Evolutionary conservation across 2,888 invertebrate species (phyloP).

Genomic region (Clusia tigrina): DNA sequence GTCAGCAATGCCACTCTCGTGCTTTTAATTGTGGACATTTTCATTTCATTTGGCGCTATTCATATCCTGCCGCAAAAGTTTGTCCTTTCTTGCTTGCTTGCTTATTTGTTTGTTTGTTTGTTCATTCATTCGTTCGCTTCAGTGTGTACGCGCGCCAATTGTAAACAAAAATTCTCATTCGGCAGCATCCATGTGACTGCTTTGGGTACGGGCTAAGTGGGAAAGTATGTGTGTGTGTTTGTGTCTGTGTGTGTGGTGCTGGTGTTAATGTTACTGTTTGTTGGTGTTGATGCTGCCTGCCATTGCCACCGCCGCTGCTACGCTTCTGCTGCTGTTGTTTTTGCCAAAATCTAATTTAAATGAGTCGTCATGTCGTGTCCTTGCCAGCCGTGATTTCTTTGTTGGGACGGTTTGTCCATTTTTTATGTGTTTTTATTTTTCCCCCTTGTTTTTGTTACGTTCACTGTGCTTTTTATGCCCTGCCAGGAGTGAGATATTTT

Average conservation of each 20-base stretch:
- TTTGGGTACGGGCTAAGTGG: too few species aligned
- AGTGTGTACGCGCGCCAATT: too few species aligned
- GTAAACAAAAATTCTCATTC: constrained; percentile 5
- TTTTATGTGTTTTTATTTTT: neutral
- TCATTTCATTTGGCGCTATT: constrained; percentile 25
- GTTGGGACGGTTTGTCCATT: neutral
- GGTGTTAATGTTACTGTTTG: neutral
- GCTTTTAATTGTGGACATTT: constrained; percentile 32
- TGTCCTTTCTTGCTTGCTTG: neutral
- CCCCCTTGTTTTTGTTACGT: neutral
- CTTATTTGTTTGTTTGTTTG: neutral
- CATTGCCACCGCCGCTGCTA: neutral
- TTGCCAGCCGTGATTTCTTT: constrained; percentile 10
- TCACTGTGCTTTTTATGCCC: neutral
- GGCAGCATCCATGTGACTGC: too few species aligned
- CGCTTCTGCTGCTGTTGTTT: constrained; percentile 14
- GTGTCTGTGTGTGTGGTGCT: neutral
- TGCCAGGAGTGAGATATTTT: neutral
- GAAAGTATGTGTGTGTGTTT: neutral
- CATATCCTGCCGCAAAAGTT: constrained; percentile 13
- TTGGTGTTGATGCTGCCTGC: neutral
- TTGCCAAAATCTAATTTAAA: constrained; percentile 33
- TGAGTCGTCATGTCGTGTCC: constrained; percentile 29
- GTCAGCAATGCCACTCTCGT: neutral
- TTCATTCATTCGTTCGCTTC: too few species aligned